Evolutionary conservation across 2,888 invertebrate species (phyloP), one percentile per base, ranked within the genome.

Genomic region (Scaptomyza tumidula): DNA sequence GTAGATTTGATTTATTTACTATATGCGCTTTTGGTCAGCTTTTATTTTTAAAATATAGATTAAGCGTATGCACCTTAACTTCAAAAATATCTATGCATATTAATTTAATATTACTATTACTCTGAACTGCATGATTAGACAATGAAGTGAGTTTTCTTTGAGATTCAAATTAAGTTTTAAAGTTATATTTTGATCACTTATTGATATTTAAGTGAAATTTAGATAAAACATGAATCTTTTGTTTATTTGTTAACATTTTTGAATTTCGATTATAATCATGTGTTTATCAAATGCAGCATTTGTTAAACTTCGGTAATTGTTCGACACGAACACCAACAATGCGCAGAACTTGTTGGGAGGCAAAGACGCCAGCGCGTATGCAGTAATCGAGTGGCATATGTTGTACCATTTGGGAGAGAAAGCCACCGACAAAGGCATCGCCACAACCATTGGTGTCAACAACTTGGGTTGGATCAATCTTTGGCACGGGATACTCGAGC

Each of bases 381-480:
- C 86, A 89, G 29, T 77, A 79, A 31, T 89, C 89, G 3, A 86
- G 14, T 0, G 85, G 88, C 80, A 86, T 88, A 1, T 53, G 44
- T 24, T 89, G 88, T 0, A 80, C 78, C 11, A 68, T 48, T 61
- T 89, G 89, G 0, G 85, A 72, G 3, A 86, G 70, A 5, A 77
- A 88, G 1, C 89, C 86, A 1, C 85, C 85, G 1, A 86, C 80
- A 10, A 88, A 89, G 19, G 85, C 85, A 50, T 86, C 85, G 10
- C 80, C 80, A 37, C 86, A 75, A 4, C 85, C 85, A 35, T 88
- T 89, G 16, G 71, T 72, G 39, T 86, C 85, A 2, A 86, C 63
- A 5, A 89, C 44, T 6, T 11, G 6, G 0, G 31, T 55, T 24
- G 65, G 57, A 1, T 71, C 67, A 4, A 89, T 16, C 33, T 71